A percentile compares a stretch with the other conserved stretches of the same genome.
phyloP scores from a whole-genome alignment of 2,797 vertebrate genomes.

The Falco cherrug region DNA sequence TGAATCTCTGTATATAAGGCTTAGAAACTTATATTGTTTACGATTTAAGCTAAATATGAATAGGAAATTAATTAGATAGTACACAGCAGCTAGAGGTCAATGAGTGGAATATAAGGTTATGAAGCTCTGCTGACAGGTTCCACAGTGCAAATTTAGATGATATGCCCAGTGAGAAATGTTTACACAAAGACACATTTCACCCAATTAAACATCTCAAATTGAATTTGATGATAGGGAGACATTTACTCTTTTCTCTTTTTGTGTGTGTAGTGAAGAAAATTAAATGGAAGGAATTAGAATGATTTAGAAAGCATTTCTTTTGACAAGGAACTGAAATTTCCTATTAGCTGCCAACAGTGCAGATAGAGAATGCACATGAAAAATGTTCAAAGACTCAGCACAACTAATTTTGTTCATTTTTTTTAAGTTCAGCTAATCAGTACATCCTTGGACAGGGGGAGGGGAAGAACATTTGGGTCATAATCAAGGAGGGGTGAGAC shows the following conservation, averaged over 20 bases:
- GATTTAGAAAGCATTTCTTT: background rate
- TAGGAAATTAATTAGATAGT: background rate
- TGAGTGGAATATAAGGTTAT: background rate
- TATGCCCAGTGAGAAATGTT: constrained; percentile 8
- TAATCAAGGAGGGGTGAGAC: background rate
- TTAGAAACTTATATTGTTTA: background rate
- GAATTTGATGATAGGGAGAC: background rate
- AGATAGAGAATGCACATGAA: background rate
- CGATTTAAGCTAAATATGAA: background rate
- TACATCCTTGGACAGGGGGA: background rate
- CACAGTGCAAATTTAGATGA: background rate
- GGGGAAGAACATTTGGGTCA: background rate
- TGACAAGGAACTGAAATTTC: background rate
- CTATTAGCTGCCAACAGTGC: background rate
- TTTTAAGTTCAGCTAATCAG: background rate
- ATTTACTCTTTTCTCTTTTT: background rate
- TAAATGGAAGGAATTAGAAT: background rate
- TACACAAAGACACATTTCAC: constrained; percentile 3
- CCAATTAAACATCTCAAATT: constrained; percentile 4
- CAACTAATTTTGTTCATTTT: accelerated
- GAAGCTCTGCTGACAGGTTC: background rate
- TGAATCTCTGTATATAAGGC: background rate
- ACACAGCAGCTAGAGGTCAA: background rate
- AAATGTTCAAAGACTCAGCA: background rate
- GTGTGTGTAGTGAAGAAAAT: background rate